Percentiles rank a stretch among this genome's conserved stretches.
These are phyloP conservation scores for Ranitomeya variabilis DNA, from an alignment of 2,113 vertebrate species.

Conservation along the genomic window DNA sequence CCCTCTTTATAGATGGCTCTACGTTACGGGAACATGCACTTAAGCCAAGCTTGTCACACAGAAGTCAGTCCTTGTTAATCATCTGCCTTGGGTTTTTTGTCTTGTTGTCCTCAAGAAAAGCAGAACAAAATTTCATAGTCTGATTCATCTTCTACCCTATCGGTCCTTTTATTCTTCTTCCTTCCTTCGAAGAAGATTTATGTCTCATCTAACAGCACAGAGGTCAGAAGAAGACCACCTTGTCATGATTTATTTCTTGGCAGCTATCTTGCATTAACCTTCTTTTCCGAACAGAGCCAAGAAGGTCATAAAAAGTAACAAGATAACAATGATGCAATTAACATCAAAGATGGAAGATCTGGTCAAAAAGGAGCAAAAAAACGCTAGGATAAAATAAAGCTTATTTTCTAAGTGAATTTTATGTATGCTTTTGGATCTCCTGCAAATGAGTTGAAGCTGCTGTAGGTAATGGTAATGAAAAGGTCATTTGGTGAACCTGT, in stretches of 20 bases:
- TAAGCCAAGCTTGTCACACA: slow-evolving; percentile 33
- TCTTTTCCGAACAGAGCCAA: not conserved
- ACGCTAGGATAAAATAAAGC: not conserved
- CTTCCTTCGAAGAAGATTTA: slow-evolving; percentile 17
- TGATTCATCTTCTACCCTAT: not conserved
- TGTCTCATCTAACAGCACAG: not conserved
- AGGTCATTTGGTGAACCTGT: not conserved
- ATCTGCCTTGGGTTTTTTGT: slow-evolving; percentile 12
- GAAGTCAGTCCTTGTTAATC: slow-evolving; percentile 14
- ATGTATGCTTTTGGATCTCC: not conserved
- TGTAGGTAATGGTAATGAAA: not conserved
- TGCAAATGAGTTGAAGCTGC: not conserved
- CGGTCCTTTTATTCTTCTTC: not conserved
- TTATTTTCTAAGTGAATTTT: not conserved
- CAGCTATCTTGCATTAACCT: slow-evolving; percentile 10
- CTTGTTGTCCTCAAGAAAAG: slow-evolving; percentile 9
- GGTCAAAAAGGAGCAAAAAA: not conserved
- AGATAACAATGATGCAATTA: slow-evolving; percentile 30
- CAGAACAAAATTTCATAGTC: not conserved
- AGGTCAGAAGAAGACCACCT: slow-evolving; percentile 49
- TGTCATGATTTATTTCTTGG: slow-evolving; percentile 50
- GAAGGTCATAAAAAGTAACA: not conserved
- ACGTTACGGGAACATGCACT: not conserved
- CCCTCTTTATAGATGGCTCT: not conserved
- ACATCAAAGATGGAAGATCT: slow-evolving; percentile 29